These are phyloP conservation scores for Pandemis corylana DNA, from an alignment of 2,888 invertebrate species.

Conservation along the genomic window DNA sequence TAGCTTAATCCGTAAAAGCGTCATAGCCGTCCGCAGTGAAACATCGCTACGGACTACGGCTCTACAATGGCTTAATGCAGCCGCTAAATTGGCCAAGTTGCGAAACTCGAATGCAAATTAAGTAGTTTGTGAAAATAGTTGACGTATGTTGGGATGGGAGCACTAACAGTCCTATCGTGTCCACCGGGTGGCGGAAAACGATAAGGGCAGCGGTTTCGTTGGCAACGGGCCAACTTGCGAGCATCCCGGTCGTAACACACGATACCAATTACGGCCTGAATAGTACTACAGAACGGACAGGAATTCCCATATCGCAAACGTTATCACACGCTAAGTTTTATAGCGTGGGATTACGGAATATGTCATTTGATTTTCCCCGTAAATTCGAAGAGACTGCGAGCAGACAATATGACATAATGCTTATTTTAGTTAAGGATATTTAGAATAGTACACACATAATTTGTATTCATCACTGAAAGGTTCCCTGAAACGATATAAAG, in stretches of 20 bases:
- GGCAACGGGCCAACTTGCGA: slow-evolving; percentile 48
- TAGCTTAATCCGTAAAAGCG: slow-evolving; percentile 20
- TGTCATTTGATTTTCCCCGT: not conserved
- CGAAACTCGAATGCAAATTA: slow-evolving; percentile 31
- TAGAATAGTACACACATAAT: no score
- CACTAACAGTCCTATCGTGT: slow-evolving; percentile 23
- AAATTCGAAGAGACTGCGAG: not conserved
- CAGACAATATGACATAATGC: not conserved
- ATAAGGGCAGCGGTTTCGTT: slow-evolving; percentile 42
- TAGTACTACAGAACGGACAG: slow-evolving; percentile 42
- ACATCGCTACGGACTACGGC: slow-evolving; percentile 8
- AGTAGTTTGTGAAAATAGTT: slow-evolving; percentile 34
- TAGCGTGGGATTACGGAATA: not conserved
- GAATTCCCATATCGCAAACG: slow-evolving; percentile 44
- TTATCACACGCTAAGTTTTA: not conserved
- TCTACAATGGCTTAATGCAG: slow-evolving; percentile 7
- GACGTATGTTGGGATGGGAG: slow-evolving; percentile 24
- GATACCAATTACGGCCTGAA: slow-evolving; percentile 50
- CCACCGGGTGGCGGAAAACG: slow-evolving; percentile 37
- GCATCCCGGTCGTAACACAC: slow-evolving; percentile 47
- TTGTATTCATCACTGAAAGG: no score
- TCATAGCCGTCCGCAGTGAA: slow-evolving; percentile 3
- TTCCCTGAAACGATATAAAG: no score
- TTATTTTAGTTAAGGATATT: no score
- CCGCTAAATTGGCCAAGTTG: slow-evolving; percentile 19